phyloP scores from a whole-genome alignment of 2,797 vertebrate species.

The Liasis olivaceus region DNA sequence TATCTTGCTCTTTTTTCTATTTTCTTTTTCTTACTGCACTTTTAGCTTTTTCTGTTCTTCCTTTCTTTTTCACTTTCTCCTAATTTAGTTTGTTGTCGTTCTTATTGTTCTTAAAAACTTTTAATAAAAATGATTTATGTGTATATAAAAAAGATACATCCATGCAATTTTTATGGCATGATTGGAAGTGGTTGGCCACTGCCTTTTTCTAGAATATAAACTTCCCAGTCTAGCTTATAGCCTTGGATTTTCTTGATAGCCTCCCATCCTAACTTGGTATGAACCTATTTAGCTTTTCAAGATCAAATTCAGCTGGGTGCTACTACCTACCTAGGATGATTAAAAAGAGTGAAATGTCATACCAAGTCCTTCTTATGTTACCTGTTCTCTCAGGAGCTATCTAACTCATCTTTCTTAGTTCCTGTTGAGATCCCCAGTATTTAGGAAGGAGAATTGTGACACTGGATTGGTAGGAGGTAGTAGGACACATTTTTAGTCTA shows the following conservation, averaged over 20 bases:
- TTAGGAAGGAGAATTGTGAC: not conserved
- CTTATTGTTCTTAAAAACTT: too few species aligned
- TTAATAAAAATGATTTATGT: too few species aligned
- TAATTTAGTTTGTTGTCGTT: too few species aligned
- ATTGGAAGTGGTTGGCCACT: not conserved
- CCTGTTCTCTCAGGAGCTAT: not conserved
- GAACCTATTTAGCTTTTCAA: not conserved
- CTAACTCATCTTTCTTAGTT: not conserved
- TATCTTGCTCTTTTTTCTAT: too few species aligned
- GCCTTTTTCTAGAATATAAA: not conserved
- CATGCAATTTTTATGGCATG: not conserved
- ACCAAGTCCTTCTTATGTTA: not conserved
- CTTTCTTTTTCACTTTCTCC: too few species aligned
- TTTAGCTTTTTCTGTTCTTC: too few species aligned
- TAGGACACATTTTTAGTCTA: not conserved
- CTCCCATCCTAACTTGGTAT: not conserved
- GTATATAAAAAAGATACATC: not conserved
- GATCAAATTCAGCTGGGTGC: not conserved
- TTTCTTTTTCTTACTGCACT: too few species aligned
- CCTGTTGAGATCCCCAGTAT: not conserved
- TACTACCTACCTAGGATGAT: not conserved
- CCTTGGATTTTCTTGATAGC: not conserved
- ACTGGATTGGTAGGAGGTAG: not conserved
- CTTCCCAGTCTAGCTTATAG: not conserved
- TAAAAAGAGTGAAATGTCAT: not conserved